A percentile compares a stretch with the other conserved stretches of the same genome.
Evolutionary conservation across 1,140 invertebrate genomes (phyloP).

Genomic region (Helicorthomorpha holstii): DNA sequence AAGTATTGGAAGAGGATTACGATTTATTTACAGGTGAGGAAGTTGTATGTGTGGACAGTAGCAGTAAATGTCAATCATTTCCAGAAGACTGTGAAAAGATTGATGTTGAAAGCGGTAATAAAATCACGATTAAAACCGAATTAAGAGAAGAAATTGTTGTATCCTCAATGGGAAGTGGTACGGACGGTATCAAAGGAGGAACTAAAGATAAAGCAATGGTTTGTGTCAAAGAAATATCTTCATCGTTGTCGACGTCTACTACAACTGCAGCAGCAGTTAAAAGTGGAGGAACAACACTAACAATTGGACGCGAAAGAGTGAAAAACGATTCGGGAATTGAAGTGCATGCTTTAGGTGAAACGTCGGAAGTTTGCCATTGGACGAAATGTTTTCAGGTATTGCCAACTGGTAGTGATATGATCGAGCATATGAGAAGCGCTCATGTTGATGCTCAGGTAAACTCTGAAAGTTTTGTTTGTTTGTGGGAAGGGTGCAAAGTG

Average conservation of each 20-base stretch:
- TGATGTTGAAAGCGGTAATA: neutral
- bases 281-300: conserved; percentile 1
- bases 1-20: conserved; percentile 10
- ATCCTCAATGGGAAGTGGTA: no score
- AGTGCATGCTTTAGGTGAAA: conserved; percentile 3
- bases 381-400: neutral
- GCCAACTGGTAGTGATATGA: conserved; percentile 1
- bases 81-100: neutral
- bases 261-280: conserved; percentile 9
- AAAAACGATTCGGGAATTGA: conserved; percentile 3
- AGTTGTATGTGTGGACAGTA: neutral
- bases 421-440: conserved; percentile 35
- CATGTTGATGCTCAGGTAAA: conserved; percentile 67
- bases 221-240: conserved; percentile 2
- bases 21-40: conserved; percentile 9
- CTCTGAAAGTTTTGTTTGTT: conserved; percentile 66
- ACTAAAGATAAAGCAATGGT: neutral
- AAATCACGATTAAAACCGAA: no score
- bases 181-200: neutral
- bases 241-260: conserved; percentile 9
- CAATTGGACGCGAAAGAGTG: conserved; percentile 5
- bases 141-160: no score
- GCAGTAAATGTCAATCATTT: neutral
- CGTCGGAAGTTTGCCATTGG: neutral
- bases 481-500: conserved; percentile 90